phyloP scores from a whole-genome alignment of 2,113 vertebrate species.

The Brachyistius frenatus region DNA sequence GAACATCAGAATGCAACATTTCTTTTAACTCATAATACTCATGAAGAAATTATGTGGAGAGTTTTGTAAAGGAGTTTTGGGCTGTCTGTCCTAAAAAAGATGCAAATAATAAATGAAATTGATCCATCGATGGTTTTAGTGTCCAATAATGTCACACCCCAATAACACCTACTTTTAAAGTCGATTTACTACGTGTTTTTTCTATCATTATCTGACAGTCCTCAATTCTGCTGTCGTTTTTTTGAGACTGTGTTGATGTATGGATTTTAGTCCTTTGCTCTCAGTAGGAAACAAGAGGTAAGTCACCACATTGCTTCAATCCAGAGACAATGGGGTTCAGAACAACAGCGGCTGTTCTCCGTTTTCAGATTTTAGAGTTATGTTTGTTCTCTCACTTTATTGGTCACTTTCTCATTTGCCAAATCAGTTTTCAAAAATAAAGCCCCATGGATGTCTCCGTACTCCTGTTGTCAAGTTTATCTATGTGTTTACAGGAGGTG shows the following conservation, averaged over 20 bases:
- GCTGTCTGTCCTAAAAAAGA: slow-evolving; percentile 4
- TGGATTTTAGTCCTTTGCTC: slow-evolving; percentile 22
- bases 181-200: slow-evolving; percentile 31
- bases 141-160: slow-evolving; percentile 17
- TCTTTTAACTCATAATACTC: no score
- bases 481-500: no score
- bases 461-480: no score
- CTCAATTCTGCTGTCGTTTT: slow-evolving; percentile 40
- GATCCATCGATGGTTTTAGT: neutral
- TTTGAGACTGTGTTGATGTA: slow-evolving; percentile 11
- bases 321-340: slow-evolving; percentile 9
- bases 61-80: neutral
- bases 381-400: neutral
- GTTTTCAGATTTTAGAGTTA: slow-evolving; percentile 11
- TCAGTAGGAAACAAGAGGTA: slow-evolving; percentile 33
- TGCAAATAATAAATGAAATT: neutral
- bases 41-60: no score
- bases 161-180: slow-evolving; percentile 29
- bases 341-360: slow-evolving; percentile 41
- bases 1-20: no score
- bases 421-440: neutral
- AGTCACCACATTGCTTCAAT: slow-evolving; percentile 37
- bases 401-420: neutral
- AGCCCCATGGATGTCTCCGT: no score
- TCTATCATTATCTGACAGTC: slow-evolving; percentile 34